These are phyloP conservation scores for Hippopotamus amphibius DNA, from an alignment of 2,113 vertebrate species.

Conservation along the genomic window DNA sequence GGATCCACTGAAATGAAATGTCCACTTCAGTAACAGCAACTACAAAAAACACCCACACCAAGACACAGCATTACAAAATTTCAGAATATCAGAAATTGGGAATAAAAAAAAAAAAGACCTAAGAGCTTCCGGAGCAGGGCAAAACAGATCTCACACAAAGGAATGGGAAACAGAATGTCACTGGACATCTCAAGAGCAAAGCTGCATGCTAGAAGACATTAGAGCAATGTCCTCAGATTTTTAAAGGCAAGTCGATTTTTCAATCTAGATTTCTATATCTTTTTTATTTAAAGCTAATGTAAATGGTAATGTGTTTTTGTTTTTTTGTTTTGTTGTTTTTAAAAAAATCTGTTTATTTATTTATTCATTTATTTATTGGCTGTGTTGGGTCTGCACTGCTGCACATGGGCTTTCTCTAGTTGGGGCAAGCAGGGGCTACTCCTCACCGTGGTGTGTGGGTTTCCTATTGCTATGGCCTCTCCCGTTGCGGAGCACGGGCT, in stretches of 20 bases:
- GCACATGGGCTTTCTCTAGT: too few relatives aligned
- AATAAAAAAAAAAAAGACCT: not conserved
- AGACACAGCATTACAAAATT: not conserved
- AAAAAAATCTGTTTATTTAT: too few relatives aligned
- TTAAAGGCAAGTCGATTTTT: not conserved
- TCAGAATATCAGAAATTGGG: conserved; percentile 12
- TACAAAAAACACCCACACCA: not conserved
- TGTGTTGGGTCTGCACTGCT: too few relatives aligned
- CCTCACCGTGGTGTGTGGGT: too few relatives aligned
- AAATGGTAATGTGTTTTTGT: too few relatives aligned
- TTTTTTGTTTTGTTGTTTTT: too few relatives aligned
- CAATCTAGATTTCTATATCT: not conserved
- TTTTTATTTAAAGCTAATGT: too few relatives aligned
- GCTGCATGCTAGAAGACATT: not conserved
- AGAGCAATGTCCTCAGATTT: not conserved
- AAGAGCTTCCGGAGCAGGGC: not conserved
- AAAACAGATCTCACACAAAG: not conserved
- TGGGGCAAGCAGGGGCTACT: too few relatives aligned
- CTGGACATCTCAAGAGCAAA: not conserved
- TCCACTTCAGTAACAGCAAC: not conserved
- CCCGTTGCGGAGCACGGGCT: too few relatives aligned
- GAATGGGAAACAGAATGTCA: not conserved
- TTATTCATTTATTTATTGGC: too few relatives aligned
- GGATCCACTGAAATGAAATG: not conserved
- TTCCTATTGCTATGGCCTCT: too few relatives aligned